Evolutionary conservation across 37 sponge, comb jelly and placozoan genomes (phyloP).

Genomic region (Corticium candelabrum): DNA sequence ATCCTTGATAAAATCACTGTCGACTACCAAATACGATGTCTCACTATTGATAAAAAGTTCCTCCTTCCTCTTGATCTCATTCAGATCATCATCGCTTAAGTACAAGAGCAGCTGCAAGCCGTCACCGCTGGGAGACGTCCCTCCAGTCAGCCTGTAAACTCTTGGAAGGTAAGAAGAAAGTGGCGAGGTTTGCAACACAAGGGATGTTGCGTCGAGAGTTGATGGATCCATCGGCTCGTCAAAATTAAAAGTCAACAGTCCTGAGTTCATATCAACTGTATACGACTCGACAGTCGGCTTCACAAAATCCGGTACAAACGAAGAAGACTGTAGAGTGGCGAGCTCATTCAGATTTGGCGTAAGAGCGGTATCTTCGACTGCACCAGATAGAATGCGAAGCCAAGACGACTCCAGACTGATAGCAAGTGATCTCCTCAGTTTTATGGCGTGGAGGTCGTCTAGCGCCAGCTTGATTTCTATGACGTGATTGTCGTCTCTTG

Average conservation of each 20-base stretch:
- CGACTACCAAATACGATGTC: constrained; percentile 45
- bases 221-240: constrained; percentile 77
- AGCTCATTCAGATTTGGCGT: constrained; percentile 36
- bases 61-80: constrained; percentile 63
- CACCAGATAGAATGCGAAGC: constrained; percentile 19
- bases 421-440: constrained; percentile 63
- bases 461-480: constrained; percentile 39
- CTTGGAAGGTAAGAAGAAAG: not conserved
- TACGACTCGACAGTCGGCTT: constrained; percentile 43
- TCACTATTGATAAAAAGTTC: constrained; percentile 37
- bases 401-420: constrained; percentile 49
- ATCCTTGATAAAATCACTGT: constrained; percentile 51
- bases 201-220: constrained; percentile 44
- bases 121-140: constrained; percentile 44
- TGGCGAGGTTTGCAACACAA: constrained; percentile 22
- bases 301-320: constrained; percentile 42
- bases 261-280: constrained; percentile 52
- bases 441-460: constrained; percentile 67
- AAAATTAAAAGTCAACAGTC: constrained; percentile 52
- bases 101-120: constrained; percentile 48
- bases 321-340: constrained; percentile 1
- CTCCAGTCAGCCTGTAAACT: constrained; percentile 42
- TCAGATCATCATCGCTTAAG: constrained; percentile 45
- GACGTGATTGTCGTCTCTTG: constrained; percentile 35
- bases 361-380: constrained; percentile 58